A percentile compares a stretch with the other conserved stretches of the same genome.
Conservation (phyloP, 2,797 vertebrate species). For the Mycteria americana region DNA sequence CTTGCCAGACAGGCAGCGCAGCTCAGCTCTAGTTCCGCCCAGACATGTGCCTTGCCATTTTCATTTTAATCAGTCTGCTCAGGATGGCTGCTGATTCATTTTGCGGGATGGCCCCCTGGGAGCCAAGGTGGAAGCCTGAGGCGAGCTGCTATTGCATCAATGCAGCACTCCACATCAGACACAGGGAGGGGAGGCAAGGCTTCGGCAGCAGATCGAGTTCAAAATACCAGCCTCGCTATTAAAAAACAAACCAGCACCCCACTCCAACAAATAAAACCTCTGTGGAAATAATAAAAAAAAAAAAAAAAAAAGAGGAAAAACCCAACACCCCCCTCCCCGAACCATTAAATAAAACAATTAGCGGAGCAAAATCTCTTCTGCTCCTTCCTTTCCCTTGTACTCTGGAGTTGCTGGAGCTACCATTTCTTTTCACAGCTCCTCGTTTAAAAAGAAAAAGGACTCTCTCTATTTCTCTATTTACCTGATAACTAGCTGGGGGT, state of each 20-base stretch:
- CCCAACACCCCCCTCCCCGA: neutral
- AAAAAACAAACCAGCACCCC: neutral
- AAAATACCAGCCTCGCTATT: slow-evolving; percentile 29
- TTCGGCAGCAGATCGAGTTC: slow-evolving; percentile 12
- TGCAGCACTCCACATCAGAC: slow-evolving; percentile 70
- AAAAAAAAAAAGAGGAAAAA: neutral
- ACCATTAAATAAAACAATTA: slow-evolving; percentile 30
- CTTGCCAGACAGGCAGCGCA: slow-evolving; percentile 85
- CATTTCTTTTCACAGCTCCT: slow-evolving; percentile 6
- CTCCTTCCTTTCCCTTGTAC: neutral
- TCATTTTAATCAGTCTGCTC: slow-evolving; percentile 84
- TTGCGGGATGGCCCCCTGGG: slow-evolving; percentile 82
- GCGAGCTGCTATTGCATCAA: slow-evolving; percentile 73
- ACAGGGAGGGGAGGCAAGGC: slow-evolving; percentile 33
- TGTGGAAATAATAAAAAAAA: neutral
- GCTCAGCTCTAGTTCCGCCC: slow-evolving; percentile 79
- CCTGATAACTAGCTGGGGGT: slow-evolving; percentile 76
- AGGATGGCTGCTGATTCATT: slow-evolving; percentile 85
- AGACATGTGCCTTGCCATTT: slow-evolving; percentile 85
- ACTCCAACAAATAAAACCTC: neutral
- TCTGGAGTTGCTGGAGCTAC: neutral
- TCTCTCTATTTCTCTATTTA: slow-evolving; percentile 64
- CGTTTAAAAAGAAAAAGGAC: slow-evolving; percentile 48
- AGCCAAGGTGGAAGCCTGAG: slow-evolving; percentile 77
- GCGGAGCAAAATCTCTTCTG: neutral